These are phyloP conservation scores for Meteorus sp. DNA, from an alignment of 1,140 invertebrate species.

Conservation along the genomic window DNA sequence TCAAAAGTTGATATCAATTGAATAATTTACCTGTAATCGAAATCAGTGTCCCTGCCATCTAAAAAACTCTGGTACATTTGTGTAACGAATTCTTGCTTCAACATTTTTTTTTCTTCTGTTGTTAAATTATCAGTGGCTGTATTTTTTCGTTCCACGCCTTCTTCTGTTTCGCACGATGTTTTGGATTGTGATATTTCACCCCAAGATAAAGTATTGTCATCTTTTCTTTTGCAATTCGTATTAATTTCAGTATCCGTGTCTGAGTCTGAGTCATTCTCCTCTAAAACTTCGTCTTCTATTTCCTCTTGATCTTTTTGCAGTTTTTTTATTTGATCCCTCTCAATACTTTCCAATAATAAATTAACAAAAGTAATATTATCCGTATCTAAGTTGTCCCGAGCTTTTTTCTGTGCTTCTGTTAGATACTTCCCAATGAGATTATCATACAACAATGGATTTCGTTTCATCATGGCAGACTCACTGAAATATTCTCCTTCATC, in stretches of 20 bases:
- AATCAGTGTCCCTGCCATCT: conserved; percentile 78
- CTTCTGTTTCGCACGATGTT: conserved; percentile 1
- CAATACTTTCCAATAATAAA: conserved; percentile 70
- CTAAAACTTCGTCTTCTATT: conserved; percentile 56
- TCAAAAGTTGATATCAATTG: too few relatives aligned
- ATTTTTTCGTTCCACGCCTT: conserved; percentile 12
- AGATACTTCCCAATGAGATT: conserved; percentile 85
- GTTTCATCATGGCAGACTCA: conserved; percentile 88
- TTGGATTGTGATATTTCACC: conserved; percentile 17
- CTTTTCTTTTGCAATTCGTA: conserved; percentile 12
- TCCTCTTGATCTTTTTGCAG: conserved; percentile 67
- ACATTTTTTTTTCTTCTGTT: conserved; percentile 63
- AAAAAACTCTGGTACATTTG: conserved; percentile 89
- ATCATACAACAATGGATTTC: conserved; percentile 88
- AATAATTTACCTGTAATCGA: conserved; percentile 73
- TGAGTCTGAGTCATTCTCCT: conserved; percentile 41
- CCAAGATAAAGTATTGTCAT: conserved; percentile 26
- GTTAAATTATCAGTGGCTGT: conserved; percentile 29
- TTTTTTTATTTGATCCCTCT: conserved; percentile 66
- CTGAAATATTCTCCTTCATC: conserved; percentile 82
- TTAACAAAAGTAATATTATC: conserved; percentile 68
- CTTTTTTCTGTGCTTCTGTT: conserved; percentile 72
- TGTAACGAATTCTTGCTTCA: conserved; percentile 81
- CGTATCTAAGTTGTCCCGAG: conserved; percentile 62
- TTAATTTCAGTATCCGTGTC: conserved; percentile 51